phyloP scores from a whole-genome alignment of 1,140 invertebrate species.

The Drosophila subobscura region DNA sequence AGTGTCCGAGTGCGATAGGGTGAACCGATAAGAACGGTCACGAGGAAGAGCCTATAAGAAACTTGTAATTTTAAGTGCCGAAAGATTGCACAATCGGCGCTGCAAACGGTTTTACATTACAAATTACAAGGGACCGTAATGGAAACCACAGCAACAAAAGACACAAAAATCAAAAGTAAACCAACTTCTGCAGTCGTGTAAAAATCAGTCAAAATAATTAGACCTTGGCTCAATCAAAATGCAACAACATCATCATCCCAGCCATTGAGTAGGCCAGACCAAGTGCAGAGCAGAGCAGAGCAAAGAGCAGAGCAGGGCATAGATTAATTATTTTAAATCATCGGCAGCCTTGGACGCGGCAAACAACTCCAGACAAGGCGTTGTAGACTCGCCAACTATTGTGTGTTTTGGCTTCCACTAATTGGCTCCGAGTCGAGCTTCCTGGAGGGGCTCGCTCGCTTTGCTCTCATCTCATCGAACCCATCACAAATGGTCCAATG shows the following conservation, averaged over 20 bases:
- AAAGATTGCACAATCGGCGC: conserved; percentile 55
- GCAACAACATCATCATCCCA: conserved; percentile 24
- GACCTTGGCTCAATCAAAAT: conserved; percentile 67
- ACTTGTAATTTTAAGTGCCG: conserved; percentile 38
- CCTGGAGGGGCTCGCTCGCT: conserved; percentile 54
- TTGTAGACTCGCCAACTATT: conserved; percentile 34
- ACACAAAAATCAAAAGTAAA: conserved; percentile 15
- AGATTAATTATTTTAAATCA: conserved; percentile 76
- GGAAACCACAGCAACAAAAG: conserved; percentile 28
- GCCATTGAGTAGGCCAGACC: conserved; percentile 30
- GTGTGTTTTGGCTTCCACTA: conserved; percentile 45
- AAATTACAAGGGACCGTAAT: conserved; percentile 44
- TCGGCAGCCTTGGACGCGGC: conserved; percentile 50
- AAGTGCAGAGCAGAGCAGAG: neutral
- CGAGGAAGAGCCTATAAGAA: conserved; percentile 19
- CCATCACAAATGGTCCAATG: conserved; percentile 32
- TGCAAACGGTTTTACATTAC: conserved; percentile 66
- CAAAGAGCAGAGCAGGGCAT: conserved; percentile 10
- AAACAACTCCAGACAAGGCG: conserved; percentile 10
- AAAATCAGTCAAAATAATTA: conserved; percentile 14
- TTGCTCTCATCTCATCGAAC: conserved; percentile 11
- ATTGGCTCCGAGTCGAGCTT: conserved; percentile 54
- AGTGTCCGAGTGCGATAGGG: conserved; percentile 39
- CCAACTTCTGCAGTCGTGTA: conserved; percentile 64
- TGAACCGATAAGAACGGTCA: conserved; percentile 53